Evolutionary conservation across 2,888 invertebrate genomes (phyloP), one percentile per base, ranked within the genome.

Genomic region (Troides aeacus): DNA sequence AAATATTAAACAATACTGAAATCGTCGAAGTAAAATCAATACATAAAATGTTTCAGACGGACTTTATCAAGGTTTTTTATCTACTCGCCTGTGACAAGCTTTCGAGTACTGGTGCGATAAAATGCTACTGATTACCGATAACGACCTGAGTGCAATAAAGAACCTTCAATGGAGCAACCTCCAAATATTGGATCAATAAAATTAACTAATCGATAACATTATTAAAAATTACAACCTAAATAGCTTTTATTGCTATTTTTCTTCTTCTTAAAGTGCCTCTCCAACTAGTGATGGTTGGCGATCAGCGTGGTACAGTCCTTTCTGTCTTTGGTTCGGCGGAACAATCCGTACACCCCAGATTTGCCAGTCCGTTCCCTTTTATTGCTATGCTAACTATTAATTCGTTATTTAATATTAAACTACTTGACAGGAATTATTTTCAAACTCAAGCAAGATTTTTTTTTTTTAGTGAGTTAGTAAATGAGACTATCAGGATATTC

Each of bases 111-210:
- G 74, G 77, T 74, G 75, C 78, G 90, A 90, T 91, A 90, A 85
- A 83, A 82, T 74, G 84, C 84, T 84, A 85, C 88, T 85, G 88
- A 89, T 89, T 87, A 84, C 69, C 75, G 85, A 87, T 88, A 86
- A 82, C 79, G 74, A 76, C 71, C 69, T 69, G 69, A 62, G 68
- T 59, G 42, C 21, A 58, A 60, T 15, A 42, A 68, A 62, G 57
- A 59, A 36, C 60, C 60, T 17, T 56, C 67, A 65, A 30, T 5
- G 12, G 24, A 57, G 12, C 10, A 57, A 67, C 2, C 23, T 21
- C 46, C 42, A 39, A 62, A 36, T 8, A 7, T 53, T 53, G n/a
- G 7, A 53, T 53, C 7, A 53, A 53, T 53, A n/a, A n/a, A 53
- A 53, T 53, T 53, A 53, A 53, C n/a, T n/a, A 53, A n/a, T n/a